Conservation (phyloP, 2,888 invertebrate species). For the Lochmaea crataegi region DNA sequence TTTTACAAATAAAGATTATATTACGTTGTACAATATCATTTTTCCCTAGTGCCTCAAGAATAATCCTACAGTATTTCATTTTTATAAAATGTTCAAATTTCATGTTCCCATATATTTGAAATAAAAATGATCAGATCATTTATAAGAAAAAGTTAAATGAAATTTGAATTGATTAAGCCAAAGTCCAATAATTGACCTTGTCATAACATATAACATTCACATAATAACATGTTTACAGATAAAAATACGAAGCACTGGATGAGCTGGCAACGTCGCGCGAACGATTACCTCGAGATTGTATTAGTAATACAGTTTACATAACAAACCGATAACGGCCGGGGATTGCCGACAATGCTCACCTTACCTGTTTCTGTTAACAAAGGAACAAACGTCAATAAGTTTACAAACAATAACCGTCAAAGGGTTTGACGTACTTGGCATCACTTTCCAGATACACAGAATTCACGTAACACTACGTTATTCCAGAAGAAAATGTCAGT, state of each 20-base stretch:
- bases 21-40: too few relatives aligned
- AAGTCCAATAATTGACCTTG: background rate
- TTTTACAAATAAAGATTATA: too few relatives aligned
- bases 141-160: background rate
- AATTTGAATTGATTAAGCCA: background rate
- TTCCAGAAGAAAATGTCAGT: conserved; percentile 17
- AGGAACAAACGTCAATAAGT: conserved; percentile 48
- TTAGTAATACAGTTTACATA: conserved; percentile 58
- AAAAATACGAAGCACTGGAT: background rate
- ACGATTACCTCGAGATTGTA: conserved; percentile 32
- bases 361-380: conserved; percentile 53
- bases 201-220: background rate
- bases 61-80: too few relatives aligned
- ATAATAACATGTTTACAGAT: background rate
- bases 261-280: conserved; percentile 21
- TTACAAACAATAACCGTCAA: conserved; percentile 29
- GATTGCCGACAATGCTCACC: conserved; percentile 47
- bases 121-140: background rate
- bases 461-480: conserved; percentile 23
- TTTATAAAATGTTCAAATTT: too few relatives aligned
- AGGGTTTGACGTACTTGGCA: conserved; percentile 36
- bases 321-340: conserved; percentile 54
- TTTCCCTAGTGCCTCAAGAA: too few relatives aligned
- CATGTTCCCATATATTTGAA: too few relatives aligned
- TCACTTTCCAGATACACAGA: conserved; percentile 31